phyloP scores from a whole-genome alignment of 2,888 invertebrate species.

The Eustalomyia histrio region DNA sequence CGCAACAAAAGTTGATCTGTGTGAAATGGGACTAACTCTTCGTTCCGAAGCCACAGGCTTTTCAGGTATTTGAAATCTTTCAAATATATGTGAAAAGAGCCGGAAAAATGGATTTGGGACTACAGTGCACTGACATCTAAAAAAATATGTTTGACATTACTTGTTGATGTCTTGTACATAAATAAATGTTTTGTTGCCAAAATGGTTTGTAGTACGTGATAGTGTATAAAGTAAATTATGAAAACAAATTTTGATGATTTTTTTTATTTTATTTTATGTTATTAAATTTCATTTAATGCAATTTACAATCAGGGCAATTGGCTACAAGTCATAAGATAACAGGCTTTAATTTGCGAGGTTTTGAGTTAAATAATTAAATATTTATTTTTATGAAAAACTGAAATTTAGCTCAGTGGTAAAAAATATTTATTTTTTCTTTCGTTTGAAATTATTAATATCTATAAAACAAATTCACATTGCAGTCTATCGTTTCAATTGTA shows the following conservation, averaged over 20 bases:
- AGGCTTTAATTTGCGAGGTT: background rate
- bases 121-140: too few species aligned
- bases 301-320: background rate
- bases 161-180: slow-evolving; percentile 27
- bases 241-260: slow-evolving; percentile 13
- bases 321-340: background rate
- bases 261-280: slow-evolving; percentile 32
- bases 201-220: slow-evolving; percentile 51
- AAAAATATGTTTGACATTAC: background rate
- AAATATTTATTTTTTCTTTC: too few species aligned
- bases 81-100: too few species aligned
- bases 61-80: too few species aligned
- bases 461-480: background rate
- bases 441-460: too few species aligned
- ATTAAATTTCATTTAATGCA: slow-evolving; percentile 16
- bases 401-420: too few species aligned
- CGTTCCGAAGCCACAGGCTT: too few species aligned
- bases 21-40: too few species aligned
- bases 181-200: slow-evolving; percentile 20
- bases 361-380: too few species aligned
- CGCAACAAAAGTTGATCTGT: too few species aligned
- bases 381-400: too few species aligned
- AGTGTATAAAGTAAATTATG: slow-evolving; percentile 3
- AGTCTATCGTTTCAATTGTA: background rate
- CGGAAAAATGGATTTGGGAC: too few species aligned